Evolutionary conservation across 1,140 invertebrate genomes (phyloP), one percentile per base, ranked within the genome.

Genomic region (Amyelois transitella): DNA sequence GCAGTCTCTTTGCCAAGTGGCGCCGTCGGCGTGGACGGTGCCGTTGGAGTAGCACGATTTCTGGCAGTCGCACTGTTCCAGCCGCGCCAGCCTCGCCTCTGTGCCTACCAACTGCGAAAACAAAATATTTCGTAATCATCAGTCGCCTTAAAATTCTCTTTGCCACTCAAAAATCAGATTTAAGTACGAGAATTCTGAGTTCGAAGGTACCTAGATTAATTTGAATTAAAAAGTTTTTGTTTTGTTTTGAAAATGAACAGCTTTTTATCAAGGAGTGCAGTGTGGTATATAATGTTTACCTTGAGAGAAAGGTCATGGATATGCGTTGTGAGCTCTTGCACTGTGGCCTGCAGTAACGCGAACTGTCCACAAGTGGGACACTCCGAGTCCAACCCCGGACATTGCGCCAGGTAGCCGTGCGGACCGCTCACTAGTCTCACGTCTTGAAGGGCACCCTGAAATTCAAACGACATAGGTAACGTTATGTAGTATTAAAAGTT

Each of bases 281-380:
- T n/a, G n/a, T 14, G 6, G 14, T 0, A 24, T 8, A 4, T 51
- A 19, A 20, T 38, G 47, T 3, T 51, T 69, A 94, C 94, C 90
- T 92, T 93, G 79, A 92, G 85, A 65, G 92, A 91, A 69, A 95
- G 89, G 72, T 94, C 91, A 86, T 92, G 89, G 68, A 94, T 90
- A 74, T 92, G 90, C 66, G 90, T 89, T 61, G 92, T 90, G 58
- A 94, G 86, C 65, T 92, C 89, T 74, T 91, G 90, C 43, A 94
- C 92, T 55, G 94, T 94, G 64, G 92, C 92, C 88, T 96, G 94
- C 69, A 97, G 90, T 73, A 93, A 88, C 56, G 93, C 92, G 88
- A 95, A 97, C 86, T 97, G 94, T 60, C 95, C 95, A 87, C 96
- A 97, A 4, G 96, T 96, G 32, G 96, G 96, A 89, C 96, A 97